These are phyloP conservation scores for Spodoptera frugiperda DNA, from an alignment of 1,140 invertebrate genomes.

Conservation along the genomic window DNA sequence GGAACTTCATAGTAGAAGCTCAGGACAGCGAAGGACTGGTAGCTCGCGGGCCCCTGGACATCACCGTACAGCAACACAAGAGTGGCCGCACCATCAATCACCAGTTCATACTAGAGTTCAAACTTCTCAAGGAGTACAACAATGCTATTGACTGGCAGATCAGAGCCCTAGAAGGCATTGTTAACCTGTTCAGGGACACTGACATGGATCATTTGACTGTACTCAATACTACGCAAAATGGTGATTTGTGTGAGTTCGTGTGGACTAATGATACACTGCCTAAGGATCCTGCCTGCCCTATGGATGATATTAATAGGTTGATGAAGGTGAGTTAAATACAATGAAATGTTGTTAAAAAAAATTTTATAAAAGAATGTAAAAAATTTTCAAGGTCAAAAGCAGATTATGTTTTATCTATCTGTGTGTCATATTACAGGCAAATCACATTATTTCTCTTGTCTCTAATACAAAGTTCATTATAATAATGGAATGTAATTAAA, in stretches of 20 bases:
- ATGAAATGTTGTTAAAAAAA: no score
- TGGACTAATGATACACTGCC: constrained; percentile 96
- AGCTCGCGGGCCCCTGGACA: constrained; percentile 90
- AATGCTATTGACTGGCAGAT: constrained; percentile 91
- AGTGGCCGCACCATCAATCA: constrained; percentile 92
- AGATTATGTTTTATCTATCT: no score
- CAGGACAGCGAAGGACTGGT: constrained; percentile 91
- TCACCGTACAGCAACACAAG: constrained; percentile 94
- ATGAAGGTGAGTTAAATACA: constrained; percentile 86
- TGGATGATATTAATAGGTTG: constrained; percentile 89
- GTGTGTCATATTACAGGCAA: no score
- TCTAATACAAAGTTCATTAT: no score
- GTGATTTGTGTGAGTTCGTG: constrained; percentile 89
- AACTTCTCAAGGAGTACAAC: constrained; percentile 87
- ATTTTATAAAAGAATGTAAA: no score
- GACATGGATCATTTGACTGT: constrained; percentile 91
- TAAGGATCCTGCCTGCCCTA: constrained; percentile 90
- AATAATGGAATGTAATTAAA: no score
- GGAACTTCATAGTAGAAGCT: constrained; percentile 92
- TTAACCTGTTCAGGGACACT: constrained; percentile 89
- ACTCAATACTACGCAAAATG: constrained; percentile 87
- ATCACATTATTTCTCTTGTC: no score
- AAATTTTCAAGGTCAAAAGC: no score
- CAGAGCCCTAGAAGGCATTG: constrained; percentile 89
- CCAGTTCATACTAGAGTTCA: constrained; percentile 91